phyloP scores from a whole-genome alignment of 2,797 vertebrate species.

The Channa striata region DNA sequence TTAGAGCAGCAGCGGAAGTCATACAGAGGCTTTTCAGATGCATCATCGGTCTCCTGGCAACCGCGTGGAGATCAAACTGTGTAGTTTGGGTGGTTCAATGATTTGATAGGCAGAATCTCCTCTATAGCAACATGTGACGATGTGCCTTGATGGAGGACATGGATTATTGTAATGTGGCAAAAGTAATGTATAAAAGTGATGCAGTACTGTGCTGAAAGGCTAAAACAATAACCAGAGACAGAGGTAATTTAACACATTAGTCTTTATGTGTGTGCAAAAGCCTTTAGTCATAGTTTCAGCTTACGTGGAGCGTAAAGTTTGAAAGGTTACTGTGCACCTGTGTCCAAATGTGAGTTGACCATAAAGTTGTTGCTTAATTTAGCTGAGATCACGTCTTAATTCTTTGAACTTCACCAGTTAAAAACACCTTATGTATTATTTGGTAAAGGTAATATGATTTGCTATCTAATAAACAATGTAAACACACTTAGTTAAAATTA shows the following conservation, averaged over 20 bases:
- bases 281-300: background rate
- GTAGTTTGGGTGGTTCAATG: slow-evolving; percentile 4
- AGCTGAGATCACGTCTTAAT: background rate
- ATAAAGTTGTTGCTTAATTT: too few relatives aligned
- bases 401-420: background rate
- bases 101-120: background rate
- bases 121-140: background rate
- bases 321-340: background rate
- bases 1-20: slow-evolving; percentile 39
- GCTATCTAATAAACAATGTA: background rate
- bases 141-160: background rate
- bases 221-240: too few relatives aligned
- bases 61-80: slow-evolving; percentile 38
- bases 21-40: slow-evolving; percentile 59
- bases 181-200: background rate
- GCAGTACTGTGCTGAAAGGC: too few relatives aligned
- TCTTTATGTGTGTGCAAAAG: too few relatives aligned
- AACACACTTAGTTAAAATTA: too few relatives aligned
- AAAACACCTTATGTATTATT: background rate
- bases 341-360: background rate
- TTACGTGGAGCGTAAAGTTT: background rate
- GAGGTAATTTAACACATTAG: too few relatives aligned
- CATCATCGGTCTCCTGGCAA: slow-evolving; percentile 61
- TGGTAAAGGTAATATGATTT: background rate
- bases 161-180: background rate